Conservation (phyloP, 2,113 vertebrate genomes). For the Aepyceros melampus region DNA sequence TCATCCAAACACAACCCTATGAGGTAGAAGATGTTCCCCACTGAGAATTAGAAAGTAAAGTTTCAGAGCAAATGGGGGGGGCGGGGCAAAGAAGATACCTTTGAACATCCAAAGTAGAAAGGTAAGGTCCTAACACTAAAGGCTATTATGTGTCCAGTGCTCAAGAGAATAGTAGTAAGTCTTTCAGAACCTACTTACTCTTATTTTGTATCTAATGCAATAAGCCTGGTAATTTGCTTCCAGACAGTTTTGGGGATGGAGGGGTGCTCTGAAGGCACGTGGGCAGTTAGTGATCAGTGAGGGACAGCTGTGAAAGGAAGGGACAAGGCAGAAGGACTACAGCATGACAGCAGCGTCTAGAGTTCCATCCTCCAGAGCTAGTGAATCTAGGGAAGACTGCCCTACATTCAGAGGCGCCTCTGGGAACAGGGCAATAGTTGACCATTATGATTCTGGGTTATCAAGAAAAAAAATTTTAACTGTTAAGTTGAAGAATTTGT, state of each 20-base stretch:
- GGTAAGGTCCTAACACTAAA: not conserved
- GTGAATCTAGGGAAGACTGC: not conserved
- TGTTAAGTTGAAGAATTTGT: not conserved
- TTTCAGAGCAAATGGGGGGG: not conserved
- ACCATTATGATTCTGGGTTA: not conserved
- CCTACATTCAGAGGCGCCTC: not conserved
- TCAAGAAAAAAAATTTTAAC: not conserved
- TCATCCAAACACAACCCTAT: not conserved
- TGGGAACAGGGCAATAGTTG: not conserved
- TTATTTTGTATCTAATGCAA: not conserved
- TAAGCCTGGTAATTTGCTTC: not conserved
- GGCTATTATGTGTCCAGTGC: not conserved
- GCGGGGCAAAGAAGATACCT: not conserved
- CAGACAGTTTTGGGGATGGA: not conserved
- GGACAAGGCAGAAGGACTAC: not conserved
- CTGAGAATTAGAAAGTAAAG: not conserved
- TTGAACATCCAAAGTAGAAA: not conserved
- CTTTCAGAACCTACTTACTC: not conserved
- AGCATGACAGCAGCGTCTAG: not conserved
- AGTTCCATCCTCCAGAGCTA: not conserved
- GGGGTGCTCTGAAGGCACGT: not conserved
- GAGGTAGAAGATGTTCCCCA: not conserved
- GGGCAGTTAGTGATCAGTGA: not conserved
- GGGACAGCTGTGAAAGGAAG: not conserved
- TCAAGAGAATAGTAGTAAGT: not conserved